These are phyloP conservation scores for Alosa alosa DNA, from an alignment of 2,113 vertebrate genomes.

Conservation along the genomic window DNA sequence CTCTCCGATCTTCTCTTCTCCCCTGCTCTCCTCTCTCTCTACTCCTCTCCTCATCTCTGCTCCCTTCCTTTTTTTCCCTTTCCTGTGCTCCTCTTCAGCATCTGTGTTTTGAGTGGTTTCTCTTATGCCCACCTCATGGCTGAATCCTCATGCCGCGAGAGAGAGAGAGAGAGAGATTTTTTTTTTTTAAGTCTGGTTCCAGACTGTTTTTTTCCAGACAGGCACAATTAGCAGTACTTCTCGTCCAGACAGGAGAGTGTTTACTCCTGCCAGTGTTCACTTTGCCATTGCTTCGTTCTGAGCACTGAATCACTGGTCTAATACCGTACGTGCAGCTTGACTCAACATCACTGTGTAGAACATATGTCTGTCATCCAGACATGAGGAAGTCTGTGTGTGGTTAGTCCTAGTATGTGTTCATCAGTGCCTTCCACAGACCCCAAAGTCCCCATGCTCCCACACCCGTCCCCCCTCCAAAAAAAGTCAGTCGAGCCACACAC, in stretches of 20 bases:
- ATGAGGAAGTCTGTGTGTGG: slow-evolving; percentile 3
- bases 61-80: not conserved
- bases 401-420: not conserved
- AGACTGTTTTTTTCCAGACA: not conserved
- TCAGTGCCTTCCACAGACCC: not conserved
- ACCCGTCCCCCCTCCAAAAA: not conserved
- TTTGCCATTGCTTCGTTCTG: not conserved
- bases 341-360: not conserved
- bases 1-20: not conserved
- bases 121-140: not conserved
- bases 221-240: not conserved
- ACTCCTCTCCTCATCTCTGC: not conserved
- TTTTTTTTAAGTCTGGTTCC: no score
- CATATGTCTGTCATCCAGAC: not conserved
- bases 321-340: not conserved
- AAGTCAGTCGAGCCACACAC: not conserved
- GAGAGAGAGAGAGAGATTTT: not conserved
- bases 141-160: not conserved
- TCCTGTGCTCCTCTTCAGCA: not conserved
- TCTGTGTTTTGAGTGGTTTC: not conserved
- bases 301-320: not conserved
- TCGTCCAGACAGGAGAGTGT: not conserved
- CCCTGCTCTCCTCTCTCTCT: not conserved
- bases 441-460: no score
- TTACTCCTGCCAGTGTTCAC: not conserved